Evolutionary conservation across 2,113 vertebrate species (phyloP).

Genomic region (Cettia cetti): DNA sequence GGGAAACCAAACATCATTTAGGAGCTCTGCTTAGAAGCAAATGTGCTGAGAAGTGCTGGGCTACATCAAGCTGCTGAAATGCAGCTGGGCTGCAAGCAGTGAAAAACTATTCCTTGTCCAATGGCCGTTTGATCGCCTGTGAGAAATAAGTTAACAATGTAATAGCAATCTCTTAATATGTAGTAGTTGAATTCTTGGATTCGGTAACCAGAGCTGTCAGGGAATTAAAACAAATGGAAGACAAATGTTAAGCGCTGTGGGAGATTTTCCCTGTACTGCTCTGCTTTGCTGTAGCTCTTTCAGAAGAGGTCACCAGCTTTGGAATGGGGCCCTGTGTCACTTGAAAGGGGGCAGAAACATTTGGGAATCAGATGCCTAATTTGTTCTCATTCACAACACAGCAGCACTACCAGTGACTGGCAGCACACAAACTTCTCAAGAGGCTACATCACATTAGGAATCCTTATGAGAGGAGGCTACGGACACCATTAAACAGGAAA

Average conservation of each 20-base stretch:
- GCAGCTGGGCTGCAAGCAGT: neutral
- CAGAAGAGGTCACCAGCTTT: neutral
- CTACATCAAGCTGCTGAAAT: neutral
- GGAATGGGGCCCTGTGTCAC: neutral
- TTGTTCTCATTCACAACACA: neutral
- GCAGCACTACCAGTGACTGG: neutral
- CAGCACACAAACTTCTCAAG: neutral
- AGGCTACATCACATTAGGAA: neutral
- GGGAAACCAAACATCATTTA: neutral
- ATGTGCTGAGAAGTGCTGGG: neutral
- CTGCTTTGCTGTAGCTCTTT: neutral
- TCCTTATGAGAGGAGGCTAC: neutral
- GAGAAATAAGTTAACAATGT: neutral
- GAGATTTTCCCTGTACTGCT: neutral
- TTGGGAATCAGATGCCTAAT: neutral
- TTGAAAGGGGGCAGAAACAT: neutral
- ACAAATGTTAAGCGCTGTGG: neutral
- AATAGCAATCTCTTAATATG: neutral
- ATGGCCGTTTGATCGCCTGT: neutral
- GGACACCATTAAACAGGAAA: neutral
- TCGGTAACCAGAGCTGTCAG: neutral
- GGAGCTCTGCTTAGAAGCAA: neutral
- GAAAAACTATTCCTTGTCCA: neutral
- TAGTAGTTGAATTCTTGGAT: neutral
- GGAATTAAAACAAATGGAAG: constrained; percentile 6